phyloP scores from a whole-genome alignment of 2,113 vertebrate genomes.

The Corythornis cristatus region DNA sequence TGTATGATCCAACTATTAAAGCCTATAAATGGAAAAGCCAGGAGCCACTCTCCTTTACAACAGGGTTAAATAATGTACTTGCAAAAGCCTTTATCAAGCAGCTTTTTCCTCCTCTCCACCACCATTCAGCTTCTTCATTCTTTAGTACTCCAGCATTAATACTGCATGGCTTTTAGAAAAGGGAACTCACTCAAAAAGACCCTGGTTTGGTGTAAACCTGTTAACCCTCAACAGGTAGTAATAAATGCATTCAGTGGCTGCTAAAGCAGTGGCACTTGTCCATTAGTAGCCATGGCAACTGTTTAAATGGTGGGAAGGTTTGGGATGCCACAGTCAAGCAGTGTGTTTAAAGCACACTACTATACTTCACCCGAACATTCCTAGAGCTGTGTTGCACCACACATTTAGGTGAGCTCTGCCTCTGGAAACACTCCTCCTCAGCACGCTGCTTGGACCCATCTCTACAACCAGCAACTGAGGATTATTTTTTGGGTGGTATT shows the following conservation, averaged over 20 bases:
- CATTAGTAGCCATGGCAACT: background rate
- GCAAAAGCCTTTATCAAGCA: background rate
- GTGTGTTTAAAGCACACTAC: background rate
- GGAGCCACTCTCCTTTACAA: background rate
- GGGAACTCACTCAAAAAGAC: background rate
- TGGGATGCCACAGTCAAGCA: background rate
- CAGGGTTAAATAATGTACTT: background rate
- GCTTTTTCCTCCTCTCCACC: background rate
- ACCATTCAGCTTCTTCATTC: background rate
- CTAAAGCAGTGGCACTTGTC: background rate
- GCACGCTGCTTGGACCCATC: background rate
- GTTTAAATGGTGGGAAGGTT: background rate
- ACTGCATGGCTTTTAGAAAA: background rate
- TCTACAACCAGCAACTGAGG: background rate
- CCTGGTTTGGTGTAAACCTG: background rate
- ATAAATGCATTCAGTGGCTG: background rate
- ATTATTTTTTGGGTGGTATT: background rate
- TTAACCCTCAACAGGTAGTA: background rate
- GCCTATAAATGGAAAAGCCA: background rate
- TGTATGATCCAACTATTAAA: background rate
- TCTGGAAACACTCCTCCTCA: background rate
- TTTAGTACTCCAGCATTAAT: background rate
- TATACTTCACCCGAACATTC: background rate
- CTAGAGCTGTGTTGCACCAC: background rate
- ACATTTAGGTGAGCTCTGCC: background rate